phyloP scores from a whole-genome alignment of 2,797 vertebrate genomes.

The Parauchenoglanis ngamensis region DNA sequence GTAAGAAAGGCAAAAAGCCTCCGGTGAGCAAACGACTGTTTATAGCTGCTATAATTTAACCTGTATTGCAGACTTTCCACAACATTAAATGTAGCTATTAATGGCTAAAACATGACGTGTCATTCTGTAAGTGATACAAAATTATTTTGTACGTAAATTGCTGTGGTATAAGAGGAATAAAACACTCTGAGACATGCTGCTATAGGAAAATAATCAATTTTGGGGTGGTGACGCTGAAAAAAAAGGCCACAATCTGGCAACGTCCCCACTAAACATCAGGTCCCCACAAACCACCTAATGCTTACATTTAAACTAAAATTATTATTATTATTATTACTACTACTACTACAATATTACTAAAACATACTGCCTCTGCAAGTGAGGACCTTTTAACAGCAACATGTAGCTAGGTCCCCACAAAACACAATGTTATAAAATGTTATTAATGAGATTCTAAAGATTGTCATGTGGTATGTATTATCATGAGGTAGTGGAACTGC shows the following conservation, averaged over 20 bases:
- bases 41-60: too few relatives aligned
- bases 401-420: not conserved
- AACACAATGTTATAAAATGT: not conserved
- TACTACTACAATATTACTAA: not conserved
- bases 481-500: not conserved
- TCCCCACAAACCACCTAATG: not conserved
- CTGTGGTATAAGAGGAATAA: not conserved
- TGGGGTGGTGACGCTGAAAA: not conserved
- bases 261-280: not conserved
- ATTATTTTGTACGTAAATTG: not conserved
- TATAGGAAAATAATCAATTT: not conserved
- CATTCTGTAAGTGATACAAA: too few relatives aligned
- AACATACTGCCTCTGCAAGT: not conserved
- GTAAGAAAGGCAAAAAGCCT: too few relatives aligned
- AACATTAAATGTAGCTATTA: not conserved
- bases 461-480: not conserved
- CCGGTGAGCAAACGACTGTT: too few relatives aligned
- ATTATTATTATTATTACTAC: not conserved
- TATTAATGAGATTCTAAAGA: not conserved
- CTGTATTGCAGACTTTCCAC: too few relatives aligned
- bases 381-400: not conserved
- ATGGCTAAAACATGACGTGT: not conserved
- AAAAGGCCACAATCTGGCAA: not conserved
- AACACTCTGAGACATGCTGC: not conserved
- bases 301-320: not conserved